These are phyloP conservation scores for Athripsodes cinereus DNA, from an alignment of 2,888 invertebrate genomes.

Conservation along the genomic window DNA sequence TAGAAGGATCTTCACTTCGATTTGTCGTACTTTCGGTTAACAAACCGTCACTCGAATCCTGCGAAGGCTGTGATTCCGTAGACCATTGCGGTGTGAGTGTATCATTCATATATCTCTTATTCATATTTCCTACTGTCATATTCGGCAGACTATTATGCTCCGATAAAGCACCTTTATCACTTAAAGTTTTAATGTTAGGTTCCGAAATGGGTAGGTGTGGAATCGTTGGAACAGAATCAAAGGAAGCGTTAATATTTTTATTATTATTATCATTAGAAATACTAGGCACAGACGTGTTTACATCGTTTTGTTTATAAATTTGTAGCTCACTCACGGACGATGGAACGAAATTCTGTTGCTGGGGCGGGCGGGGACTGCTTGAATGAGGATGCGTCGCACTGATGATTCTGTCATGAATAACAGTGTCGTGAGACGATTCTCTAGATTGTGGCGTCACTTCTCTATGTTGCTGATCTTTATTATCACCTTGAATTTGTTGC, in stretches of 20 bases:
- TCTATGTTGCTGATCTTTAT: slow-evolving; percentile 20
- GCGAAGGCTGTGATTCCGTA: slow-evolving; percentile 59
- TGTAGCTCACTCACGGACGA: background rate
- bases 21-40: slow-evolving; percentile 56
- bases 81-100: slow-evolving; percentile 55
- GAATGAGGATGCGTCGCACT: background rate
- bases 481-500: background rate
- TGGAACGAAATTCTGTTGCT: background rate
- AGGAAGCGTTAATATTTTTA: slow-evolving; percentile 32
- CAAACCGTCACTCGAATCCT: slow-evolving; percentile 58
- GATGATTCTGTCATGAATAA: background rate
- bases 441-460: slow-evolving; percentile 4
- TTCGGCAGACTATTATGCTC: slow-evolving; percentile 39
- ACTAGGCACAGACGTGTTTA: slow-evolving; percentile 4
- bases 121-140: slow-evolving; percentile 36
- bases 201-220: slow-evolving; percentile 3
- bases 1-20: slow-evolving; percentile 52
- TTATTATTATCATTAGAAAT: slow-evolving; percentile 26
- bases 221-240: slow-evolving; percentile 9
- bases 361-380: slow-evolving; percentile 9
- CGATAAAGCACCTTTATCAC: slow-evolving; percentile 41
- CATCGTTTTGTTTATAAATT: slow-evolving; percentile 6
- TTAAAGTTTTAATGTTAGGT: slow-evolving; percentile 34
- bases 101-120: slow-evolving; percentile 34
- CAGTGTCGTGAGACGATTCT: slow-evolving; percentile 11